Conservation (phyloP, 2,797 vertebrate genomes). For the Oreonectes daqikongensis region DNA sequence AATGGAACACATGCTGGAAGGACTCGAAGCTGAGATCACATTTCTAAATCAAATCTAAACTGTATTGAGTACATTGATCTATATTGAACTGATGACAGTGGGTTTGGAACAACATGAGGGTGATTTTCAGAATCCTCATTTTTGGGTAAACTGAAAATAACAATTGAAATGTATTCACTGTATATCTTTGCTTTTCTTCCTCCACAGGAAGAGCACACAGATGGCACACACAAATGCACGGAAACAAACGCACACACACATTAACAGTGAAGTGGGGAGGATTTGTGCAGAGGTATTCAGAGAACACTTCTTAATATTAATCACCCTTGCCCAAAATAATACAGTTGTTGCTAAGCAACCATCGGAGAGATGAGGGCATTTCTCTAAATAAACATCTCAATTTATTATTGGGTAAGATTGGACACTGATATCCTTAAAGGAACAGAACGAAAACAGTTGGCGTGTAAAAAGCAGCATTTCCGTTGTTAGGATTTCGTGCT, state of each 20-base stretch:
- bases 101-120: background rate
- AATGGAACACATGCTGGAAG: conserved; percentile 1
- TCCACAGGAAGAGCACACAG: conserved; percentile 29
- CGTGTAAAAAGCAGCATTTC: conserved; percentile 9
- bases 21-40: background rate
- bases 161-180: conserved; percentile 36
- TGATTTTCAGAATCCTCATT: background rate
- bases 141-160: conserved; percentile 7
- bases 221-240: conserved; percentile 30
- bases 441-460: conserved; percentile 23
- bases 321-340: conserved; percentile 62
- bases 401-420: conserved; percentile 48
- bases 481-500: conserved; percentile 6
- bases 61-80: conserved; percentile 3
- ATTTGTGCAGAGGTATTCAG: conserved; percentile 55
- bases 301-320: conserved; percentile 62
- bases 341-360: conserved; percentile 62
- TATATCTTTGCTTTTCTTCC: conserved; percentile 40
- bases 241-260: conserved; percentile 21
- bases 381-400: conserved; percentile 59
- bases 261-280: conserved; percentile 27
- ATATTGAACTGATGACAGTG: background rate
- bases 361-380: conserved; percentile 55
- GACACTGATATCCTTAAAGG: conserved; percentile 41
- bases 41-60: background rate